Evolutionary conservation across 1,140 invertebrate species (phyloP).

Genomic region (Acromyrmex echinatior): DNA sequence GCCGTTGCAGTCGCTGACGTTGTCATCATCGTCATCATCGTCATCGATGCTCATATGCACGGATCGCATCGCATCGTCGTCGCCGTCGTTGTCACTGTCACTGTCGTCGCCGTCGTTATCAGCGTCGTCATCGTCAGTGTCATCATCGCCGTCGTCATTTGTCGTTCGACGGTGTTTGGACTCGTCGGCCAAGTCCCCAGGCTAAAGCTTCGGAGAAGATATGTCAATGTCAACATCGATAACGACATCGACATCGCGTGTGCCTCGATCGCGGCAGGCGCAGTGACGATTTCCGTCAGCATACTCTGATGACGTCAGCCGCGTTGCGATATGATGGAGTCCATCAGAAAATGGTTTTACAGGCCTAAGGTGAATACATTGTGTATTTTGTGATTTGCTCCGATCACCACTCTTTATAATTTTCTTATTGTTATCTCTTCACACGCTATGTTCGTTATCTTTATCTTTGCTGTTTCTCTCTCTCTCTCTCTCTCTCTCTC

Average conservation of each 20-base stretch:
- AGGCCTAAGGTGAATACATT: conserved; percentile 93
- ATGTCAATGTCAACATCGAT: conserved; percentile 27
- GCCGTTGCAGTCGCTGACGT: not conserved
- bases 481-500: not conserved
- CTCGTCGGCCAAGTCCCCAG: not conserved
- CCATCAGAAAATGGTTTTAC: conserved; percentile 96
- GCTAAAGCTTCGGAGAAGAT: not conserved
- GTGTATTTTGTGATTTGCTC: not conserved
- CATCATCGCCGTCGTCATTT: no score
- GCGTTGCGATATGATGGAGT: conserved; percentile 90
- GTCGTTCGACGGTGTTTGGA: not conserved
- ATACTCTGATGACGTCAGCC: conserved; percentile 69
- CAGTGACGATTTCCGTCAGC: conserved; percentile 69
- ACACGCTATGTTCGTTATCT: not conserved
- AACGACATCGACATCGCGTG: conserved; percentile 11
- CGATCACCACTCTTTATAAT: not conserved
- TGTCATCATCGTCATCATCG: not conserved
- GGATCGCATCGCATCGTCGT: not conserved
- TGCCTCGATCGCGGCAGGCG: conserved; percentile 54
- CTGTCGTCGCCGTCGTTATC: conserved; percentile 26
- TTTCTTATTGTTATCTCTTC: not conserved
- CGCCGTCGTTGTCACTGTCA: conserved; percentile 3
- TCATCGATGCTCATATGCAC: no score
- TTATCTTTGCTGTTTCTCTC: not conserved
- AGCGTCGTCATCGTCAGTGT: not conserved